Conservation (phyloP, 2,113 vertebrate species). For the Heliornis fulica region DNA sequence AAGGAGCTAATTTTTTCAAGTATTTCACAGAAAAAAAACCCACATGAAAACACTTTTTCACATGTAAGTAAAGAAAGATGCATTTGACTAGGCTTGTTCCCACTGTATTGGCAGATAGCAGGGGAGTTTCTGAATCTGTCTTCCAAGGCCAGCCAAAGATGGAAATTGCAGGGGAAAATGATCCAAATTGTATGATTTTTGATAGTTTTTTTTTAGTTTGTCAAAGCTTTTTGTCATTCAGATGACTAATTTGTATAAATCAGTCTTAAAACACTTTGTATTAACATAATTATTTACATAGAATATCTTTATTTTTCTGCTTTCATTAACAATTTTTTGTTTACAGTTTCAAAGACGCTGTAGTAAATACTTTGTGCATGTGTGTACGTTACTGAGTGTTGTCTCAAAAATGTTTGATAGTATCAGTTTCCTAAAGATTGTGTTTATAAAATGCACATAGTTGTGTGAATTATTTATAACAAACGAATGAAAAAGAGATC, state of each 20-base stretch:
- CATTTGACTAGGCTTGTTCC: not conserved
- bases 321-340: slow-evolving; percentile 66
- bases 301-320: slow-evolving; percentile 54
- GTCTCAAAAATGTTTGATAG: slow-evolving; percentile 64
- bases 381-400: slow-evolving; percentile 41
- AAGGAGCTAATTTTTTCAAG: not conserved
- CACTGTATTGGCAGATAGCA: not conserved
- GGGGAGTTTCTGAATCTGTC: not conserved
- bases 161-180: slow-evolving; percentile 38
- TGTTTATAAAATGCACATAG: slow-evolving; percentile 67
- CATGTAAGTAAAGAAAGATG: not conserved
- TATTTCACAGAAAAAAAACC: not conserved
- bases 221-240: slow-evolving; percentile 56
- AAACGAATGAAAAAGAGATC: slow-evolving; percentile 64
- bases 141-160: slow-evolving; percentile 42
- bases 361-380: slow-evolving; percentile 43
- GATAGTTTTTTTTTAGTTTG: slow-evolving; percentile 58
- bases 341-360: slow-evolving; percentile 15
- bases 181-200: slow-evolving; percentile 55
- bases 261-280: slow-evolving; percentile 58
- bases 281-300: slow-evolving; percentile 61
- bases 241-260: slow-evolving; percentile 67
- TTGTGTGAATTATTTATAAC: slow-evolving; percentile 71
- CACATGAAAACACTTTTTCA: not conserved
- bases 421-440: slow-evolving; percentile 57